Evolutionary conservation across 2,113 vertebrate genomes (phyloP), one percentile per base, ranked within the genome.

Genomic region (Carassius auratus): DNA sequence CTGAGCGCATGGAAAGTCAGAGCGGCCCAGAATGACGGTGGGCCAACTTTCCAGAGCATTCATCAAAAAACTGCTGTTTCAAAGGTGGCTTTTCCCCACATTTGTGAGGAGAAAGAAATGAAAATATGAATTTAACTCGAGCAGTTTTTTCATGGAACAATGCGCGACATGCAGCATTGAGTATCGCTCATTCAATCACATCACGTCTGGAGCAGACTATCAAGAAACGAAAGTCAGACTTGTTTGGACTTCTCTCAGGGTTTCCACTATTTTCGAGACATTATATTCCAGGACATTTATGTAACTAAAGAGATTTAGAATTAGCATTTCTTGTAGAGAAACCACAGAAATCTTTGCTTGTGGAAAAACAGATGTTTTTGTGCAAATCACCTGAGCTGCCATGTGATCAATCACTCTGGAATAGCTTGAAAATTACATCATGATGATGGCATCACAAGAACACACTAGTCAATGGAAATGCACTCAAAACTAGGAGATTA

Each of bases 31-130:
- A 38, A 75, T 42, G 10, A 23, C 17, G 38, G 15, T 7, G 61
- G 15, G 79, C 87, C 85, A 87, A 87, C 84, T 90, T 91, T 91
- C 90, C 89, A 81, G 55, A 64, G 52, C 69, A 84, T 78, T 78
- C 80, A 81, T 87, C 68, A 85, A 90, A 87, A 87, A 45, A 48
- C 55, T 45, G 76, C 45, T 86, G 62, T 30, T 57, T 83, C 45
- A 78, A 79, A 85, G 38, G 12, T 74, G 14, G 33, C 23, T 85
- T 88, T 86, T 88, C 77, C 42, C 17, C 52, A 62, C 75, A 23
- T 71, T 71, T 45, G 50, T 61, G 73, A 77, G 61, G 62, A 57
- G 62, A 77, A 76, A 61, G 61, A 57, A 61, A 84, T 80, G 6
- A 82, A 62, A 50, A 81, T 38, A 30, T 55, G 21, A 26, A 62